Evolutionary conservation across 1,140 invertebrate species (phyloP), one percentile per base, ranked within the genome.

Genomic region (Trichomalopsis sarcophagae): DNA sequence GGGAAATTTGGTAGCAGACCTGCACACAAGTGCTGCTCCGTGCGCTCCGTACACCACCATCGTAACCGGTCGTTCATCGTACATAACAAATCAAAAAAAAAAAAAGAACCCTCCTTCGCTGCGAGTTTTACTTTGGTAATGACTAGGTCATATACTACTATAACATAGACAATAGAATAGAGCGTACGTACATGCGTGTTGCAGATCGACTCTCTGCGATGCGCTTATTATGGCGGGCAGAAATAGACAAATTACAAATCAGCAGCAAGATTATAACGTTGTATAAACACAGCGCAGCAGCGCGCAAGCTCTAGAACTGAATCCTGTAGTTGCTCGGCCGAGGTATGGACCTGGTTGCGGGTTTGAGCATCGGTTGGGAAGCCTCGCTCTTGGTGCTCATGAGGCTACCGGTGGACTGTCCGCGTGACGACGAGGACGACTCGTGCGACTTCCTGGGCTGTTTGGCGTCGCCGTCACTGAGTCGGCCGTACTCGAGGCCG

Each of bases 261-360:
- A 55, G 50, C 50, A 55, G 50, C 50, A 55, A 55, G 50, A 55
- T 55, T 55, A 55, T 55, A 55, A 17, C 1, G 27, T 27, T 17
- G 11, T 2, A 55, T 21, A 71, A 5, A 27, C 68, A 71, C 21
- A 71, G 23, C 68, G 10, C n/a, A n/a, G 17, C 30, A 6, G 14
- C 30, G 14, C 13, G 21, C 47, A 10, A 10, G 17, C 71, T 94
- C 92, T 62, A 96, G 91, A 96, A 96, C 87, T 96, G 95, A 89
- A 96, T 96, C 47, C 95, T 94, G 91, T 96, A 96, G 89, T 96
- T 96, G 87, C 91, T 94, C n/a, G 88, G 93, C 91, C 94, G 92
- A 94, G 89, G 92, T 94, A 93, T 94, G 92, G 94, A 90, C 93
- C 95, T 93, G 93, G 44, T 84, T 17, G 3, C 11, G 2, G 68